Conservation (phyloP, 1,140 invertebrate genomes). For the Bombus sibiricus region DNA sequence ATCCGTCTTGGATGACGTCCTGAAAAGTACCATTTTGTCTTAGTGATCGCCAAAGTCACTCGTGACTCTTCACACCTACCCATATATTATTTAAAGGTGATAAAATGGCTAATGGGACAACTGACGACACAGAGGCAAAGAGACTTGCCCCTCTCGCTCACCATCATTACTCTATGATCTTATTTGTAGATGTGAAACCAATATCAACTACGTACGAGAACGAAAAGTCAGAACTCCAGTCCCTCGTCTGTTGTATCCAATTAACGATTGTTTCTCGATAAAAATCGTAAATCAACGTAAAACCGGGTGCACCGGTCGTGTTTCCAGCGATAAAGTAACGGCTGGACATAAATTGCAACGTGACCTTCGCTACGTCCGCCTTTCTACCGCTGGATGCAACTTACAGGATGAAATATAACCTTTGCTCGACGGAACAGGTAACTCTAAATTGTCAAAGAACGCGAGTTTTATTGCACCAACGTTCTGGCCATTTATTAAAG, state of each 20-base stretch:
- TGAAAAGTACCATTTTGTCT: background rate
- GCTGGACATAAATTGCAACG: constrained; percentile 46
- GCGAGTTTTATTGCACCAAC: constrained; percentile 2
- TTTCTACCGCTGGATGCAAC: constrained; percentile 1
- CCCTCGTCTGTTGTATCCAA: background rate
- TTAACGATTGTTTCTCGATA: constrained; percentile 50
- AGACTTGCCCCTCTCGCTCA: background rate
- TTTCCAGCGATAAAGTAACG: constrained; percentile 37
- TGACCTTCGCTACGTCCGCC: constrained; percentile 34
- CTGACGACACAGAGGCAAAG: background rate
- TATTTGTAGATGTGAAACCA: background rate
- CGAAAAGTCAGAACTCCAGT: background rate
- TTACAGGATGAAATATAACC: constrained; percentile 41
- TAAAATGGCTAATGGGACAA: background rate
- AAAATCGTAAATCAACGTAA: constrained; percentile 44
- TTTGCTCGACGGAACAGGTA: constrained; percentile 19
- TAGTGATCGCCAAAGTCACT: background rate
- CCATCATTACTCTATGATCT: background rate
- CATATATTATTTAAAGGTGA: background rate
- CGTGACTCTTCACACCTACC: background rate
- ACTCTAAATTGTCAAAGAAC: constrained; percentile 31
- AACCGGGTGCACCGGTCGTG: background rate
- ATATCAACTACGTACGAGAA: background rate
- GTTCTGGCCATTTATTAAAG: constrained; percentile 12
- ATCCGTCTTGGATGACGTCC: background rate